These are phyloP conservation scores for Muscicapa adusta DNA, from an alignment of 2,113 vertebrate genomes.

Conservation along the genomic window DNA sequence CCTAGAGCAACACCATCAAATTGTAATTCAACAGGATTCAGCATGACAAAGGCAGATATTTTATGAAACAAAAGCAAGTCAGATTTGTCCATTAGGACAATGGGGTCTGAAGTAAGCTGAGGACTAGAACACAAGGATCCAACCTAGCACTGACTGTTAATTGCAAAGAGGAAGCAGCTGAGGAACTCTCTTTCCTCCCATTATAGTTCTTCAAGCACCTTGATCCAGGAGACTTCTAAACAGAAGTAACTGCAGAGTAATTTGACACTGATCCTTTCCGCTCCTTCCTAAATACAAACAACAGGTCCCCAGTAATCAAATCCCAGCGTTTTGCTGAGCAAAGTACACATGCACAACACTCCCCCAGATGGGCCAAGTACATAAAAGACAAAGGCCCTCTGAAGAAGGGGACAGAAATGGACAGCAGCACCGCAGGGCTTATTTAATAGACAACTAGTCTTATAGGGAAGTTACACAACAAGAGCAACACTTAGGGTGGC, in stretches of 20 bases:
- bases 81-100: background rate
- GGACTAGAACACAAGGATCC: background rate
- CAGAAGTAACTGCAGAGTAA: background rate
- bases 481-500: background rate
- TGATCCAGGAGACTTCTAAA: background rate
- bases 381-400: background rate
- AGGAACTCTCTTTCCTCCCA: background rate
- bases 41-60: background rate
- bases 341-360: background rate
- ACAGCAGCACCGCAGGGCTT: background rate
- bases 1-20: background rate
- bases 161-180: background rate
- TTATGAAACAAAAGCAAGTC: background rate
- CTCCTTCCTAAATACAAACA: background rate
- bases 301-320: background rate
- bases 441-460: background rate
- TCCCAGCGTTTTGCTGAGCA: background rate
- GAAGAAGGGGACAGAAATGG: background rate
- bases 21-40: background rate
- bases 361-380: background rate
- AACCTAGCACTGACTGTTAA: background rate
- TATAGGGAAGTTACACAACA: fast-evolving
- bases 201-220: background rate
- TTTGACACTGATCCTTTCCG: background rate
- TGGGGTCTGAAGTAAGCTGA: fast-evolving